Conservation (phyloP, 2,113 vertebrate genomes). For the Halcyon malimbica region DNA sequence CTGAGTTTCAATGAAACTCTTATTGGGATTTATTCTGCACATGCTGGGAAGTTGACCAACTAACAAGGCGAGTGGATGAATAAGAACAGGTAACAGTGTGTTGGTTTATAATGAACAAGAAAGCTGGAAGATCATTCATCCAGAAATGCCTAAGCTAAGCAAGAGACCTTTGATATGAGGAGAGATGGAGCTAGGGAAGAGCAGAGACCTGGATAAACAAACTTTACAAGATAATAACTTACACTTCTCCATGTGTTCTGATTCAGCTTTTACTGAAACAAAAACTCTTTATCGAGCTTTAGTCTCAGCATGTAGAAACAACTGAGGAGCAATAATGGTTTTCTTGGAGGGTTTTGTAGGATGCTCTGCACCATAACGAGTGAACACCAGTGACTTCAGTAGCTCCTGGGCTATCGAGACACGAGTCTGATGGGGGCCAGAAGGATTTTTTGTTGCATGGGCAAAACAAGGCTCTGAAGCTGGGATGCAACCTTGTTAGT, state of each 20-base stretch:
- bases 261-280: not conserved
- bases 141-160: not conserved
- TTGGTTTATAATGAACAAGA: conserved; percentile 20
- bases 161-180: conserved; percentile 22
- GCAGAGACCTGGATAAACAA: not conserved
- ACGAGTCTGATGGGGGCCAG: not conserved
- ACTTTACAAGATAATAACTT: not conserved
- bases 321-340: not conserved
- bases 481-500: not conserved
- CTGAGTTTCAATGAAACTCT: not conserved
- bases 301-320: not conserved
- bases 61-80: not conserved
- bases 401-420: not conserved
- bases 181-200: not conserved
- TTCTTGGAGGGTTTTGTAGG: not conserved
- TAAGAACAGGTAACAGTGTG: not conserved
- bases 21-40: not conserved
- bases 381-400: not conserved
- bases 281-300: not conserved
- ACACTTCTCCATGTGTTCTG: not conserved
- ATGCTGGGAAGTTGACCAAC: not conserved
- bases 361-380: not conserved
- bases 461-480: not conserved
- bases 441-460: not conserved
- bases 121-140: conserved; percentile 57